Evolutionary conservation across 2,797 vertebrate genomes (phyloP).

Genomic region (Megalops cyprinoides): DNA sequence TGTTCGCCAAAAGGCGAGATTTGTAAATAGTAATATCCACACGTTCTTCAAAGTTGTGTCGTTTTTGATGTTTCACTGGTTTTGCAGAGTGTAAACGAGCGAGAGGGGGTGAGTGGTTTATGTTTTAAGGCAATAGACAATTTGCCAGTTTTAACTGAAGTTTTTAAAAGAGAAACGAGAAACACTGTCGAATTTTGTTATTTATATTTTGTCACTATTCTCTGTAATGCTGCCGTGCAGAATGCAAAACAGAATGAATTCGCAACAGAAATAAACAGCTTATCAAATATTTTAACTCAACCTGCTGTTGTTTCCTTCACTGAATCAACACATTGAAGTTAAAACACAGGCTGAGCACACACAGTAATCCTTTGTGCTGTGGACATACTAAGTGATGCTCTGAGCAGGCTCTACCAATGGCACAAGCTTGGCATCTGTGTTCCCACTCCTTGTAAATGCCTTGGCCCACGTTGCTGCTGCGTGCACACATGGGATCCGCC

Average conservation of each 20-base stretch:
- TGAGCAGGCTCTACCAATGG: background rate
- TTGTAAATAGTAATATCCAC: conserved; percentile 49
- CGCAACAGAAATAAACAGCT: conserved; percentile 79
- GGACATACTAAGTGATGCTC: background rate
- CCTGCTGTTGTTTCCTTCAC: conserved; percentile 49
- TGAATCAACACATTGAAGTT: background rate
- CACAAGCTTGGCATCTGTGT: background rate
- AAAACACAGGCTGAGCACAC: background rate
- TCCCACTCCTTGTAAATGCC: background rate
- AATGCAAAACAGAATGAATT: conserved; percentile 74
- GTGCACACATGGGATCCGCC: background rate
- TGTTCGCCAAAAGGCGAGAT: conserved; percentile 74
- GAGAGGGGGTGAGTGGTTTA: conserved; percentile 58
- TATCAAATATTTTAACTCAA: conserved; percentile 69
- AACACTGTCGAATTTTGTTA: conserved; percentile 78
- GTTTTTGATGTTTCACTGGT: conserved; percentile 62
- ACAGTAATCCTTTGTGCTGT: background rate
- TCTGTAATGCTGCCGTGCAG: conserved; percentile 77
- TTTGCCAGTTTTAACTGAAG: conserved; percentile 65
- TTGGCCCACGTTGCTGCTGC: background rate
- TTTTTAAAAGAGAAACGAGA: conserved; percentile 64
- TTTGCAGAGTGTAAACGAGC: conserved; percentile 56
- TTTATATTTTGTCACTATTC: conserved; percentile 64
- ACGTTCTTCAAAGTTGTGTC: conserved; percentile 37
- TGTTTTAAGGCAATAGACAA: conserved; percentile 57